Evolutionary conservation across 2,113 vertebrate species (phyloP).

Genomic region (Marmota flaviventris): DNA sequence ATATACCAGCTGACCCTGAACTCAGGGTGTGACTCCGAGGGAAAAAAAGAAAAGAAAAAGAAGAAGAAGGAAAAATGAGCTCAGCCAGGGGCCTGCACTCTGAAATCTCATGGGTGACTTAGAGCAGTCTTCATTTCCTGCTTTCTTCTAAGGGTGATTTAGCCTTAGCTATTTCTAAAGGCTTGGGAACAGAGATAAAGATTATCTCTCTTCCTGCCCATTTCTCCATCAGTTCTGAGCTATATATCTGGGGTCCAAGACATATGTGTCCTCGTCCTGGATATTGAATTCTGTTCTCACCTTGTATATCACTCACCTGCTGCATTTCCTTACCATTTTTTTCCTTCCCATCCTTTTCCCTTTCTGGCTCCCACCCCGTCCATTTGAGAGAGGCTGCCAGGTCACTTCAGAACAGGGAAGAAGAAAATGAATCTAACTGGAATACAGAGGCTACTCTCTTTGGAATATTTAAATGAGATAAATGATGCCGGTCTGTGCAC

Average conservation of each 20-base stretch:
- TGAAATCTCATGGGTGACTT: conserved; percentile 51
- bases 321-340: conserved; percentile 47
- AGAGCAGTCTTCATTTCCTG: conserved; percentile 65
- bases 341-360: neutral
- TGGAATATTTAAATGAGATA: conserved; percentile 82
- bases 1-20: neutral
- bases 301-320: conserved; percentile 75
- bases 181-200: conserved; percentile 75
- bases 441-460: conserved; percentile 21
- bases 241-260: conserved; percentile 75
- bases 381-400: neutral
- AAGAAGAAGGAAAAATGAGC: neutral
- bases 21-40: neutral
- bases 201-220: conserved; percentile 77
- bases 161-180: conserved; percentile 74
- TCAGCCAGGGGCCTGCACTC: neutral
- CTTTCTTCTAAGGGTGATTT: conserved; percentile 67
- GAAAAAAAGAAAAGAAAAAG: neutral
- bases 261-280: conserved; percentile 66
- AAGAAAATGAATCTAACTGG: conserved; percentile 53
- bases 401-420: neutral
- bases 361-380: neutral
- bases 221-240: conserved; percentile 76
- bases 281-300: conserved; percentile 75
- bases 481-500: conserved; percentile 37